Conservation (phyloP, 2,797 vertebrate genomes). For the Melanotaenia nigrans region DNA sequence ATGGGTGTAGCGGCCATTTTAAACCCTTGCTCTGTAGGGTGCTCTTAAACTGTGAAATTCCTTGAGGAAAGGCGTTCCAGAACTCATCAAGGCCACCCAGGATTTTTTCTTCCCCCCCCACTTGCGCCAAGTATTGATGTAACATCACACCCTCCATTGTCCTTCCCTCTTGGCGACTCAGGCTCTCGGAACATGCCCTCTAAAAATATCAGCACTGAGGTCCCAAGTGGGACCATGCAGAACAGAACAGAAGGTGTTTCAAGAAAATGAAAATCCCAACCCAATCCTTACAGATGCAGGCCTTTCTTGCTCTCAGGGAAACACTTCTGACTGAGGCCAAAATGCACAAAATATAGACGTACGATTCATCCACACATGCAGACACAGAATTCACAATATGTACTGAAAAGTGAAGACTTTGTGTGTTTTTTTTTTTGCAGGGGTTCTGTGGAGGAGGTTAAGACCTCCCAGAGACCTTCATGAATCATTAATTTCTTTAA, state of each 20-base stretch:
- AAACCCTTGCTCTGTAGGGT: conserved; percentile 67
- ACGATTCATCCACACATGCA: conserved; percentile 73
- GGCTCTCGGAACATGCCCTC: conserved; percentile 85
- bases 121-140: conserved; percentile 83
- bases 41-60: conserved; percentile 78
- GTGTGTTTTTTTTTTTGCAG: conserved; percentile 34
- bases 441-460: conserved; percentile 56
- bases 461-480: conserved; percentile 53
- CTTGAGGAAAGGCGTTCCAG: conserved; percentile 77
- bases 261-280: conserved; percentile 86
- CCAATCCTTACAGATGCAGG: conserved; percentile 82
- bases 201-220: conserved; percentile 84
- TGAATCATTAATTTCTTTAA: conserved; percentile 72
- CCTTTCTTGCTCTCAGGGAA: conserved; percentile 75
- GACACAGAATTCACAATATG: conserved; percentile 63
- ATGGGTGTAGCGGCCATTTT: conserved; percentile 70
- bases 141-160: conserved; percentile 87
- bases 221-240: conserved; percentile 80
- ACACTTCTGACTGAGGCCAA: conserved; percentile 81
- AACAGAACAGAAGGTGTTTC: conserved; percentile 86
- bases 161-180: conserved; percentile 84
- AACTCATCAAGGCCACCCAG: conserved; percentile 84
- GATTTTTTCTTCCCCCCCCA: conserved; percentile 75
- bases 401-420: conserved; percentile 56
- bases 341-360: conserved; percentile 78